A percentile compares a stretch with the other conserved stretches of the same genome.
Evolutionary conservation across 2,888 invertebrate genomes (phyloP).

Genomic region (Tromatobia lineatoria): DNA sequence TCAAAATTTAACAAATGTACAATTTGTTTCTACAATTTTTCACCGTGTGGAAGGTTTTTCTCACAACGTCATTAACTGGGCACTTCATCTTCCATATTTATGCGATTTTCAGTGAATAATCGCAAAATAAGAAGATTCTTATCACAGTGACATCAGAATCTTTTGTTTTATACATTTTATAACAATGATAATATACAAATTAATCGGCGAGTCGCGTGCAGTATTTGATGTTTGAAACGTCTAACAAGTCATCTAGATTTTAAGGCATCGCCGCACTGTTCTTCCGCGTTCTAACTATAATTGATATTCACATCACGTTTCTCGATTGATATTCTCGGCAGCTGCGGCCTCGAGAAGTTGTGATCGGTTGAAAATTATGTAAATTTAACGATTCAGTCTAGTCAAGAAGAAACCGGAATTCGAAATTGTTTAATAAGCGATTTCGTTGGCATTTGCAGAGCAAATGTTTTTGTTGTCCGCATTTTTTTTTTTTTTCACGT

Average conservation of each 20-base stretch:
- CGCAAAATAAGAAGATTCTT: background rate
- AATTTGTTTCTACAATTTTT: too few species aligned
- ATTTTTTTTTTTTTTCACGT: conserved; percentile 1
- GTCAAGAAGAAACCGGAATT: conserved; percentile 41
- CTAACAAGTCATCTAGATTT: conserved; percentile 29
- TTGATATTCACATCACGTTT: conserved; percentile 29
- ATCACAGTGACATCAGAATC: background rate
- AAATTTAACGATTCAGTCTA: conserved; percentile 53
- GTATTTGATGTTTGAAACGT: conserved; percentile 33
- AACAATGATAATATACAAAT: conserved; percentile 45
- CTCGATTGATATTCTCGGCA: conserved; percentile 32
- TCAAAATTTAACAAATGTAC: too few species aligned
- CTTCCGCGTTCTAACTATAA: conserved; percentile 21
- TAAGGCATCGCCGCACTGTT: conserved; percentile 12
- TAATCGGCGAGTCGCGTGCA: conserved; percentile 43
- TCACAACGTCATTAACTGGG: too few species aligned
- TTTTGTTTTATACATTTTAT: conserved; percentile 58
- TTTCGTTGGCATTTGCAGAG: background rate
- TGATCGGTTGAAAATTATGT: conserved; percentile 1
- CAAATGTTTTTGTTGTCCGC: background rate
- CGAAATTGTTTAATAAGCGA: background rate
- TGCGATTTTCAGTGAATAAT: background rate
- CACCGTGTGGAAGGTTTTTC: too few species aligned
- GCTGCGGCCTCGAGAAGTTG: background rate
- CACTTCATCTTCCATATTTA: conserved; percentile 1